Evolutionary conservation across 2,797 vertebrate genomes (phyloP).

Genomic region (Siniperca undulata): DNA sequence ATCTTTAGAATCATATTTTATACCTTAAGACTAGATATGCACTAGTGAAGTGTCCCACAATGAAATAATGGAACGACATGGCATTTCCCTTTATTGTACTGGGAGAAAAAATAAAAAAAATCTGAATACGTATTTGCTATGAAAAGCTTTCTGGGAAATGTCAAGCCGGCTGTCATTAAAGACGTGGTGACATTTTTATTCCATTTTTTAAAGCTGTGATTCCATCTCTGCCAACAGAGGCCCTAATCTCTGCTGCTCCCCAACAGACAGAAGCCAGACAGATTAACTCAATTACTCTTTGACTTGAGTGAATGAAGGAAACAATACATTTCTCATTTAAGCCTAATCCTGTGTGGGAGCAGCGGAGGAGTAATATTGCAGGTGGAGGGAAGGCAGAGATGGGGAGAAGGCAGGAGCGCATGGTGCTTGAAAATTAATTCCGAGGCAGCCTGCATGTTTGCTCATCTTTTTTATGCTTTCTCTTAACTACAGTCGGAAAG

Average conservation of each 20-base stretch:
- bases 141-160: conserved; percentile 77
- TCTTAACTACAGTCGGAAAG: conserved; percentile 57
- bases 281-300: conserved; percentile 85
- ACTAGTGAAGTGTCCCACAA: background rate
- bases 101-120: conserved; percentile 22
- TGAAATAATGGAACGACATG: conserved; percentile 53
- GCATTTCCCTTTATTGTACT: conserved; percentile 60
- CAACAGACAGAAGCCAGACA: conserved; percentile 71
- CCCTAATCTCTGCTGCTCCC: conserved; percentile 72
- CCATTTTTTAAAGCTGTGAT: conserved; percentile 74
- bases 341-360: conserved; percentile 72
- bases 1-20: background rate
- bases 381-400: conserved; percentile 55
- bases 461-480: conserved; percentile 72
- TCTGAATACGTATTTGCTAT: conserved; percentile 45
- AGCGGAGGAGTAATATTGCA: conserved; percentile 68
- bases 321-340: conserved; percentile 82
- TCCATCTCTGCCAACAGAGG: conserved; percentile 72
- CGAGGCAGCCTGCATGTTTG: conserved; percentile 65
- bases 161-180: conserved; percentile 80
- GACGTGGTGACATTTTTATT: conserved; percentile 80
- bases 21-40: background rate
- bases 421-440: conserved; percentile 71
- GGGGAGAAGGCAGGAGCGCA: conserved; percentile 24
- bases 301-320: conserved; percentile 80